A percentile compares a stretch with the other conserved stretches of the same genome.
Conservation (phyloP, 1,140 invertebrate genomes). For the Microplitis demolitor region DNA sequence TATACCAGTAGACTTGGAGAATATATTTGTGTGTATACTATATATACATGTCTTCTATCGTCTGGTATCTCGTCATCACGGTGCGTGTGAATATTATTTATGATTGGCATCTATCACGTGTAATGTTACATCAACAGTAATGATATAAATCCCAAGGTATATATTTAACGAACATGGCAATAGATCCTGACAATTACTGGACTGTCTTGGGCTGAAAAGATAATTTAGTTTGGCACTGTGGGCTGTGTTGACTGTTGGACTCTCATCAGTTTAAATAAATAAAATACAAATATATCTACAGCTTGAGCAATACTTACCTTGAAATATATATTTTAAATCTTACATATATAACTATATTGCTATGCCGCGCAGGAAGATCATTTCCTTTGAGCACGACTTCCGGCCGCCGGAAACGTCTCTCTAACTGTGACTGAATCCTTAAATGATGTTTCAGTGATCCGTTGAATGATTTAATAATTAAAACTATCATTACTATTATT, state of each 20-base stretch:
- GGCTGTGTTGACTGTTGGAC: too few species aligned
- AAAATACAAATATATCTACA: too few species aligned
- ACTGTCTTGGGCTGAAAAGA: too few species aligned
- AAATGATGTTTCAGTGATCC: slow-evolving; percentile 33
- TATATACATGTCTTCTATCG: background rate
- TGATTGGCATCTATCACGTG: slow-evolving; percentile 1
- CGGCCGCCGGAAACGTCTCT: slow-evolving; percentile 56
- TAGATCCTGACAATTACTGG: background rate
- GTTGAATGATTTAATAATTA: background rate
- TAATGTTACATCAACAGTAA: background rate
- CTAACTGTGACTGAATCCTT: slow-evolving; percentile 48
- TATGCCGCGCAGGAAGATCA: slow-evolving; percentile 44
- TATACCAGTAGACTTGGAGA: too few species aligned
- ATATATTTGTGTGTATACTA: too few species aligned
- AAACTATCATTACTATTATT: background rate
- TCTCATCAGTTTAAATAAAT: too few species aligned
- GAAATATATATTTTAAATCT: background rate
- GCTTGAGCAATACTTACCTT: too few species aligned
- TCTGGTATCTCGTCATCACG: background rate
- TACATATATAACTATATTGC: slow-evolving; percentile 19
- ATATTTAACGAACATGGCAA: background rate
- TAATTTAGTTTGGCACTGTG: too few species aligned
- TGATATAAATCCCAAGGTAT: background rate
- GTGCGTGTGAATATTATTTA: slow-evolving; percentile 13
- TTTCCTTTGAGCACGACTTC: slow-evolving; percentile 48